Conservation (phyloP, 1,140 invertebrate species). For the Psilanteris sp. region DNA sequence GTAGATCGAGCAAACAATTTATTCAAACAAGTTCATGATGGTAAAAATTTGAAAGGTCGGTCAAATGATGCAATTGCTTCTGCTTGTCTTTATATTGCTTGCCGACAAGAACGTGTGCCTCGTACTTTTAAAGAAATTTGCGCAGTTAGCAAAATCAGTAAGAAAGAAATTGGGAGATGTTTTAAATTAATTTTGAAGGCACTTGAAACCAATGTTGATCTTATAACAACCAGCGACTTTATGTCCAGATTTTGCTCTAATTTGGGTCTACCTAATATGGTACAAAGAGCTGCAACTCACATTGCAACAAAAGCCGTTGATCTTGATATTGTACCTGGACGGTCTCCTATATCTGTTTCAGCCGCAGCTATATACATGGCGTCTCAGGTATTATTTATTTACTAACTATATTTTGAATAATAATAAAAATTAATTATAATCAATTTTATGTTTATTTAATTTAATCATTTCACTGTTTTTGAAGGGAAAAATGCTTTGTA, state of each 20-base stretch:
- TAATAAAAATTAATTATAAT: no score
- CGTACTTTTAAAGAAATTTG: constrained; percentile 99
- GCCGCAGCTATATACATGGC: constrained; percentile 99
- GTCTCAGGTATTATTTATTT: constrained; percentile 85
- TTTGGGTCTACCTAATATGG: constrained; percentile 91
- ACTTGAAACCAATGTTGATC: constrained; percentile 96
- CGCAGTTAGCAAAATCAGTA: constrained; percentile 98
- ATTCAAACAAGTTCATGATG: constrained; percentile 99
- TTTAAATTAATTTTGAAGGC: constrained; percentile 97
- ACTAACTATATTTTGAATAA: constrained; percentile 1
- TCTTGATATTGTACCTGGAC: constrained; percentile 98
- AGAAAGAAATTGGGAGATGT: constrained; percentile 99
- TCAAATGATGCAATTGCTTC: constrained; percentile 99
- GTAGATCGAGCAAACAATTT: constrained; percentile 96
- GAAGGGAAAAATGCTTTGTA: no score
- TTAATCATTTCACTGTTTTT: no score
- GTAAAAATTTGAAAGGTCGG: constrained; percentile 94
- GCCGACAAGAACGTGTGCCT: constrained; percentile 98
- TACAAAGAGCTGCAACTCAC: constrained; percentile 97
- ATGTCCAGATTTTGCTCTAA: constrained; percentile 97
- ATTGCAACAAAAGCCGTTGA: constrained; percentile 98
- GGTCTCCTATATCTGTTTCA: constrained; percentile 99
- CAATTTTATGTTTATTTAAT: no score
- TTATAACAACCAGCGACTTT: constrained; percentile 99
- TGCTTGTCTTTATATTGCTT: constrained; percentile 99